Percentiles rank a stretch among this genome's conserved stretches.
Evolutionary conservation across 2,888 invertebrate species (phyloP).

Genomic region (Aphodius sticticus): DNA sequence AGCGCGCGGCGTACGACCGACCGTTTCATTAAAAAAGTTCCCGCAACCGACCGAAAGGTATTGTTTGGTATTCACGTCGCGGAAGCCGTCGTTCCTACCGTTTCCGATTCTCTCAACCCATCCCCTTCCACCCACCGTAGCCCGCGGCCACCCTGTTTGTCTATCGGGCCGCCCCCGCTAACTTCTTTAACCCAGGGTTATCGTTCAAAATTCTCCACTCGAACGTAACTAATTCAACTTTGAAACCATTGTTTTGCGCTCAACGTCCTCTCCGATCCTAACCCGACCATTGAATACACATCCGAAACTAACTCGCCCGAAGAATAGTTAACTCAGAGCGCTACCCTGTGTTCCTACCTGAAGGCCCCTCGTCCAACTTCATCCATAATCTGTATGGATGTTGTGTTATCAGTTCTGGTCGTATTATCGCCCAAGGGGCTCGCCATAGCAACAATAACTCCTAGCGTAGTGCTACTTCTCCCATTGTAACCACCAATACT

Average conservation of each 20-base stretch:
- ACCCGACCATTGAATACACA: constrained; percentile 27
- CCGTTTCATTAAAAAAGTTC: constrained; percentile 39
- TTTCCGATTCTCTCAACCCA: constrained; percentile 43
- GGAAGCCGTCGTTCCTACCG: constrained; percentile 38
- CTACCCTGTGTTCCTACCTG: not conserved
- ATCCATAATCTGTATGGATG: not conserved
- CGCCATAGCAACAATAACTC: not conserved
- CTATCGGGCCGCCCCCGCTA: constrained; percentile 49
- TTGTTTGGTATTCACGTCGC: constrained; percentile 42
- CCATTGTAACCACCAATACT: not conserved
- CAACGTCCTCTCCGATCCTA: constrained; percentile 26
- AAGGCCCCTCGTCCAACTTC: not conserved
- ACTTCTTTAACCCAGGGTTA: constrained; percentile 58
- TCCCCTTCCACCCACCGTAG: constrained; percentile 11
- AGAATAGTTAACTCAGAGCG: constrained; percentile 21
- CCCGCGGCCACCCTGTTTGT: constrained; percentile 49
- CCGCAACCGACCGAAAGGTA: constrained; percentile 32
- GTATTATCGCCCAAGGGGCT: not conserved
- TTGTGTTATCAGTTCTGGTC: not conserved
- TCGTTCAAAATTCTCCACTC: constrained; percentile 61
- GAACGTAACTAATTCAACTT: constrained; percentile 63
- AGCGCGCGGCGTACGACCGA: not conserved
- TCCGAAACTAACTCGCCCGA: constrained; percentile 18
- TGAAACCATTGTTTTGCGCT: constrained; percentile 58
- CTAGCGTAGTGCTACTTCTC: not conserved